Conservation (phyloP, 2,113 vertebrate genomes). For the Pseudopodoces humilis region DNA sequence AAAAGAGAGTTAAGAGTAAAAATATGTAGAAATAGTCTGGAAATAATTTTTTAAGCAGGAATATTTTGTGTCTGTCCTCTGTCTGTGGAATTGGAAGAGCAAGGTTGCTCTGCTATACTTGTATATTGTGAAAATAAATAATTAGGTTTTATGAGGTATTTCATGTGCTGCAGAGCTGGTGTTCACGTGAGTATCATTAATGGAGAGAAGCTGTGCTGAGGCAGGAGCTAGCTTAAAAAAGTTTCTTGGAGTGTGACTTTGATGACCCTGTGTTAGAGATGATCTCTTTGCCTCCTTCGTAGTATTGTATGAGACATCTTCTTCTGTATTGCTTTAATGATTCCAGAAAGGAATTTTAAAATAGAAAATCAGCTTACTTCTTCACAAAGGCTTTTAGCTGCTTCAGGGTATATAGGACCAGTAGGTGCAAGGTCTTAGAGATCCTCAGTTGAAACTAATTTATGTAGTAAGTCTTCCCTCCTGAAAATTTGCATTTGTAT, state of each 20-base stretch:
- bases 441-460: conserved; percentile 65
- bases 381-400: conserved; percentile 56
- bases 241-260: conserved; percentile 24
- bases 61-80: background rate
- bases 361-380: conserved; percentile 64
- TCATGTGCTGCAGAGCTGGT: background rate
- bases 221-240: background rate
- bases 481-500: conserved; percentile 71
- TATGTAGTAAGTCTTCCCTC: conserved; percentile 59
- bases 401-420: conserved; percentile 61
- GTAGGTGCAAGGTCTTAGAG: conserved; percentile 63
- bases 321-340: conserved; percentile 51
- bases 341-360: conserved; percentile 49
- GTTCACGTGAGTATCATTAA: background rate
- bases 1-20: background rate
- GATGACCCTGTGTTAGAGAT: background rate
- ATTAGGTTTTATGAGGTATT: background rate
- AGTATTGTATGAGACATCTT: background rate
- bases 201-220: background rate
- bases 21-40: background rate
- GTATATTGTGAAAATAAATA: background rate
- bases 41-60: background rate
- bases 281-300: conserved; percentile 23
- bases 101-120: background rate
- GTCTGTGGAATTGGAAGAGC: background rate